phyloP scores from a whole-genome alignment of 2,113 vertebrate species.

The Sclerurus mexicanus region DNA sequence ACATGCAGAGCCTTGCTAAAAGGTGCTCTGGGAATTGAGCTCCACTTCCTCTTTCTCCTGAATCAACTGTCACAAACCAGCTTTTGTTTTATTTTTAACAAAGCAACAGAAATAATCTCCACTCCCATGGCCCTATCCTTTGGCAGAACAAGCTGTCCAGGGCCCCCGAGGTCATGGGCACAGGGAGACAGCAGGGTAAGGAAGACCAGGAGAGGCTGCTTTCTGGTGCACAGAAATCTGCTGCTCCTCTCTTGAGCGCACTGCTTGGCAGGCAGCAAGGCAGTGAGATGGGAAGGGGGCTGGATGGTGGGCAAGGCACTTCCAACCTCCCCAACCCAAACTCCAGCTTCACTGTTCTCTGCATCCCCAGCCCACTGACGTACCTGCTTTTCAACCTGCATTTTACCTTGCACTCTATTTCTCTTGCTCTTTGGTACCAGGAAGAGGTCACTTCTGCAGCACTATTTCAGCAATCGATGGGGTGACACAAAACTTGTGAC shows the following conservation, averaged over 20 bases:
- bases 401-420: background rate
- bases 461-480: background rate
- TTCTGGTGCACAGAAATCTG: background rate
- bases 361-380: background rate
- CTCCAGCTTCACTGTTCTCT: background rate
- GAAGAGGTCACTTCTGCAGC: background rate
- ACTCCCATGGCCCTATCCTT: background rate
- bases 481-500: background rate
- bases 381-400: background rate
- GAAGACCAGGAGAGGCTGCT: background rate
- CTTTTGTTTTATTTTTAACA: slow-evolving; percentile 65
- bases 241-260: background rate
- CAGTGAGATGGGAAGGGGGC: background rate
- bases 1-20: slow-evolving; percentile 35
- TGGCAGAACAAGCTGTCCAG: background rate
- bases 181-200: background rate
- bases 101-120: slow-evolving; percentile 14
- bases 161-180: fast-evolving
- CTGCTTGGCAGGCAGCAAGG: background rate
- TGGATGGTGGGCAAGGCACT: background rate
- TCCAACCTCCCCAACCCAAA: background rate
- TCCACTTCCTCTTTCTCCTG: slow-evolving; percentile 25
- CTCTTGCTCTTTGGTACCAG: background rate
- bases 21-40: slow-evolving; percentile 55
- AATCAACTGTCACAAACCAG: slow-evolving; percentile 45